Percentiles rank a stretch among this genome's conserved stretches.
phyloP scores from a whole-genome alignment of 2,888 invertebrate species.

The Eupeodes luniger region DNA sequence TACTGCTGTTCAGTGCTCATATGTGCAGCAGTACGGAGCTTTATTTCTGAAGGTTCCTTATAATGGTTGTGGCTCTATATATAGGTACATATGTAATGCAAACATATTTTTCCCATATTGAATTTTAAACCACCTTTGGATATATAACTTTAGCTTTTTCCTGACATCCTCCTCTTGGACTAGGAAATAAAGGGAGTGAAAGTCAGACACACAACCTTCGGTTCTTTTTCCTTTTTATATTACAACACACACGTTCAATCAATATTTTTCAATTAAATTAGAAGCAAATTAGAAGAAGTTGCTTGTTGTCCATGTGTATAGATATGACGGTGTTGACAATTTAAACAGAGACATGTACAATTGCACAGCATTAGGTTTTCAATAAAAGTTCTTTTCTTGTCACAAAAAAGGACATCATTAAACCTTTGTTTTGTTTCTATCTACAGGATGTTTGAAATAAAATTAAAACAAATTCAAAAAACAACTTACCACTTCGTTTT shows the following conservation, averaged over 20 bases:
- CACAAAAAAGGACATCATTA: no score
- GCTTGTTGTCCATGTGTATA: conserved; percentile 1
- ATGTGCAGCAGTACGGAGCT: conserved; percentile 27
- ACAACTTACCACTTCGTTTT: conserved; percentile 83
- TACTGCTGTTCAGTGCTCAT: conserved; percentile 16
- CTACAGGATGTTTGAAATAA: background rate
- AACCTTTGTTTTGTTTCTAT: no score
- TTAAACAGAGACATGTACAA: no score
- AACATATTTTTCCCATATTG: background rate
- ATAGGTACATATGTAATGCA: background rate
- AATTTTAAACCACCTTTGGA: background rate
- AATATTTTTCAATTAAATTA: conserved; percentile 76
- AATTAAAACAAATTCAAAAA: background rate
- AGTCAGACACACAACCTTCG: conserved; percentile 28
- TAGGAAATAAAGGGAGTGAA: conserved; percentile 34
- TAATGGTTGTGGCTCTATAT: background rate
- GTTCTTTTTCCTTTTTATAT: background rate
- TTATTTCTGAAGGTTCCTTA: conserved; percentile 12
- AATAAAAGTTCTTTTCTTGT: no score
- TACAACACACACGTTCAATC: conserved; percentile 51
- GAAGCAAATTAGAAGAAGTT: conserved; percentile 50
- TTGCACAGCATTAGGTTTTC: no score
- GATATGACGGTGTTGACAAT: background rate
- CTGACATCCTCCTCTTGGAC: conserved; percentile 17
- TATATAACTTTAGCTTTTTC: background rate